phyloP scores from a whole-genome alignment of 2,797 vertebrate species.

The Sciurus carolinensis region DNA sequence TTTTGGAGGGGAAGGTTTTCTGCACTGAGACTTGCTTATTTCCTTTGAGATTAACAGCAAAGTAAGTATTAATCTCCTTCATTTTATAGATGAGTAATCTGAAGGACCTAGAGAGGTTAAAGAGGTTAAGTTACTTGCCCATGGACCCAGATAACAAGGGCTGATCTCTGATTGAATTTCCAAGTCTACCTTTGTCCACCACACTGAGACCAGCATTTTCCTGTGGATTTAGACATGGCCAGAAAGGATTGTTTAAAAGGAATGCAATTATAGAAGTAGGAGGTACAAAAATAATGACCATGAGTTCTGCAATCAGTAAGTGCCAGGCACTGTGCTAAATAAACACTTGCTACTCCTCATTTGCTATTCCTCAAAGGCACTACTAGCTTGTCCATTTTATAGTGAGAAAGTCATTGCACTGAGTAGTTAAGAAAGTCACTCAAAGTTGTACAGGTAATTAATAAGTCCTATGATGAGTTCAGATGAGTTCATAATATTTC shows the following conservation, averaged over 20 bases:
- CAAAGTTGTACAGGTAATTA: neutral
- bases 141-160: neutral
- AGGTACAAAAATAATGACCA: neutral
- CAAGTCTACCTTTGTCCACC: neutral
- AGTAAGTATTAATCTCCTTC: neutral
- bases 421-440: neutral
- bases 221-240: neutral
- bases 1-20: neutral
- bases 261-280: neutral
- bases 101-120: neutral
- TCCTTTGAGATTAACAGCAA: neutral
- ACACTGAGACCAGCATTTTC: neutral
- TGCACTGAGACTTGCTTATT: neutral
- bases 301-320: neutral
- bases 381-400: neutral
- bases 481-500: neutral
- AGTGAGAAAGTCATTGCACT: neutral
- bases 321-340: neutral
- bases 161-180: neutral
- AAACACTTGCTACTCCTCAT: neutral
- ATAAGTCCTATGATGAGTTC: neutral
- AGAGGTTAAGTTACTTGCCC: neutral
- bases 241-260: neutral
- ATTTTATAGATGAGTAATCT: neutral
- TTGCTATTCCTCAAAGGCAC: neutral